Evolutionary conservation across 2,888 invertebrate species (phyloP).

Genomic region (Hermaeophaga mercurialis): DNA sequence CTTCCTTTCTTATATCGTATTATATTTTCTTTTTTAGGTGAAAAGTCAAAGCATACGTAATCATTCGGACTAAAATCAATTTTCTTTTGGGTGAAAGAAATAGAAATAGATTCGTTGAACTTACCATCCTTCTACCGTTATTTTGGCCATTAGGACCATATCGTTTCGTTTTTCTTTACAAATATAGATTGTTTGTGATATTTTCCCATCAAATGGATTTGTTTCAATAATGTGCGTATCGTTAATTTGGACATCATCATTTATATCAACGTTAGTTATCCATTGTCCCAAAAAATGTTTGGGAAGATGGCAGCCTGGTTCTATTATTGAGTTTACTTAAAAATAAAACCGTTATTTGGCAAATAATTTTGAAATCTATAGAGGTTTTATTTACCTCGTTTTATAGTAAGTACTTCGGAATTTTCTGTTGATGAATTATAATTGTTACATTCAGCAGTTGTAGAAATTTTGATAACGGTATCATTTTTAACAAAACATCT

Average conservation of each 20-base stretch:
- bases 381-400: slow-evolving; percentile 70
- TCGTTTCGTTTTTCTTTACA: slow-evolving; percentile 92
- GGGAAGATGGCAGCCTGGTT: slow-evolving; percentile 89
- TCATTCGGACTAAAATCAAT: slow-evolving; percentile 89
- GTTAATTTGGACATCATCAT: slow-evolving; percentile 91
- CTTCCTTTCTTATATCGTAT: slow-evolving; percentile 88
- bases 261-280: slow-evolving; percentile 97
- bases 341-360: slow-evolving; percentile 25
- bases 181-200: slow-evolving; percentile 87
- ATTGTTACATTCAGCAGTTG: slow-evolving; percentile 91
- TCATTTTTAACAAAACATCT: slow-evolving; percentile 92
- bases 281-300: slow-evolving; percentile 93
- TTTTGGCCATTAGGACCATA: slow-evolving; percentile 92
- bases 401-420: slow-evolving; percentile 81
- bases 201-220: slow-evolving; percentile 89
- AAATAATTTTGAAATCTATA: background rate
- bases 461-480: slow-evolving; percentile 87
- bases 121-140: slow-evolving; percentile 93
- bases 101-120: slow-evolving; percentile 32
- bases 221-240: slow-evolving; percentile 96
- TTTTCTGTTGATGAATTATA: slow-evolving; percentile 92
- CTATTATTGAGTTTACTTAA: slow-evolving; percentile 78
- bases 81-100: too few relatives aligned
- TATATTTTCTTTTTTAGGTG: slow-evolving; percentile 93
- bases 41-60: slow-evolving; percentile 95